Conservation (phyloP, 2,113 vertebrate genomes). For the Myotis davidii region DNA sequence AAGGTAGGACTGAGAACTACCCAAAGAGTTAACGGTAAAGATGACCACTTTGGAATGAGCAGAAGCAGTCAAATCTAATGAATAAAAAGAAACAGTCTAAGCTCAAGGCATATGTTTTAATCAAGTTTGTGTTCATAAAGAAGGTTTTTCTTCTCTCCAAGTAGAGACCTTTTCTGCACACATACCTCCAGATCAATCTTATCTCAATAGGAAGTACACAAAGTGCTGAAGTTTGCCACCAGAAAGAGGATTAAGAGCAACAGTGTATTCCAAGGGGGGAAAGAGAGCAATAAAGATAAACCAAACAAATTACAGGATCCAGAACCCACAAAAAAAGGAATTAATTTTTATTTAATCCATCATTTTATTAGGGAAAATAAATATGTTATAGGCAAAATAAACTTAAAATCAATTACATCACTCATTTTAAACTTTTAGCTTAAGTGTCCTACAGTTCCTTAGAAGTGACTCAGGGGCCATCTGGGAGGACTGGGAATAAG, state of each 20-base stretch:
- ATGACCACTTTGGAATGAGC: conserved; percentile 92
- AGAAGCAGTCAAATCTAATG: conserved; percentile 90
- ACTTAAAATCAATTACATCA: not conserved
- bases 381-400: conserved; percentile 29
- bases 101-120: not conserved
- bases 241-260: not conserved
- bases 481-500: not conserved
- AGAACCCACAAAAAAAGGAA: not conserved
- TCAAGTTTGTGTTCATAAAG: not conserved
- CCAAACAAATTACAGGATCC: not conserved
- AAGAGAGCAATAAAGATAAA: not conserved
- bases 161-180: not conserved
- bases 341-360: not conserved
- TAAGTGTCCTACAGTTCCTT: not conserved
- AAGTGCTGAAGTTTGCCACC: not conserved
- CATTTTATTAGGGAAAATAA: conserved; percentile 17
- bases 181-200: not conserved
- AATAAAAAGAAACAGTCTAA: conserved; percentile 73
- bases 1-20: conserved; percentile 91
- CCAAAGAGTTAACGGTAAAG: conserved; percentile 93
- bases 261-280: not conserved
- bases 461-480: not conserved
- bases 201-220: not conserved
- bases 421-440: not conserved
- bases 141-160: not conserved